Evolutionary conservation across 2,888 invertebrate species (phyloP).

Genomic region (Malacosoma neustria): DNA sequence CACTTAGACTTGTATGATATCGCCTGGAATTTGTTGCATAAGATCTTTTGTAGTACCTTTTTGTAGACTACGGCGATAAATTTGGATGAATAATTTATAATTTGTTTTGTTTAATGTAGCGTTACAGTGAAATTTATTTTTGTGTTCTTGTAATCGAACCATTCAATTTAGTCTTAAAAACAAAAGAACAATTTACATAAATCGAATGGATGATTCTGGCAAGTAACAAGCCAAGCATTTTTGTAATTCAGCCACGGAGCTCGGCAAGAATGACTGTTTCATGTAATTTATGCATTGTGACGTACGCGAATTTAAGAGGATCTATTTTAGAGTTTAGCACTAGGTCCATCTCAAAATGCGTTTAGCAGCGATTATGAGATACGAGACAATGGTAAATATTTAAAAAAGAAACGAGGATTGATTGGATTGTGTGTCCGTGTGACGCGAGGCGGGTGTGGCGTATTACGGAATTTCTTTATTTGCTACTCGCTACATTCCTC

Average conservation of each 20-base stretch:
- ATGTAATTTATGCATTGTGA: slow-evolving; percentile 24
- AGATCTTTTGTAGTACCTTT: too few relatives aligned
- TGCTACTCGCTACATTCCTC: not conserved
- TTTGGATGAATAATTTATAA: too few relatives aligned
- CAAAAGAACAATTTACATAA: not conserved
- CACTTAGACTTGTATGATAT: too few relatives aligned
- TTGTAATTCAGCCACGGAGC: slow-evolving; percentile 17
- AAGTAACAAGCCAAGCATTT: slow-evolving; percentile 6
- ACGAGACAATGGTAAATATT: too few relatives aligned
- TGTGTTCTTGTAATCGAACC: not conserved
- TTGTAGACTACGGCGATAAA: too few relatives aligned
- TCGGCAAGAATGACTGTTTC: slow-evolving; percentile 14
- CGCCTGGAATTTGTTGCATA: too few relatives aligned
- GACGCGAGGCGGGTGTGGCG: slow-evolving; percentile 4
- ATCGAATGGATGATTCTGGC: slow-evolving; percentile 21
- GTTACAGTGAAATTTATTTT: too few relatives aligned
- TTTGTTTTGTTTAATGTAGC: too few relatives aligned
- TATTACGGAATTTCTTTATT: not conserved
- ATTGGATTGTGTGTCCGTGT: too few relatives aligned
- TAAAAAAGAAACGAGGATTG: too few relatives aligned
- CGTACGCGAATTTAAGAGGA: slow-evolving; percentile 14
- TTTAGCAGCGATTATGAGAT: too few relatives aligned
- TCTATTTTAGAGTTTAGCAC: slow-evolving; percentile 15
- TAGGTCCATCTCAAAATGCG: slow-evolving; percentile 7
- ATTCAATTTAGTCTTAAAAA: not conserved